Evolutionary conservation across 2,113 vertebrate species (phyloP).

Genomic region (Heloderma charlesbogerti): DNA sequence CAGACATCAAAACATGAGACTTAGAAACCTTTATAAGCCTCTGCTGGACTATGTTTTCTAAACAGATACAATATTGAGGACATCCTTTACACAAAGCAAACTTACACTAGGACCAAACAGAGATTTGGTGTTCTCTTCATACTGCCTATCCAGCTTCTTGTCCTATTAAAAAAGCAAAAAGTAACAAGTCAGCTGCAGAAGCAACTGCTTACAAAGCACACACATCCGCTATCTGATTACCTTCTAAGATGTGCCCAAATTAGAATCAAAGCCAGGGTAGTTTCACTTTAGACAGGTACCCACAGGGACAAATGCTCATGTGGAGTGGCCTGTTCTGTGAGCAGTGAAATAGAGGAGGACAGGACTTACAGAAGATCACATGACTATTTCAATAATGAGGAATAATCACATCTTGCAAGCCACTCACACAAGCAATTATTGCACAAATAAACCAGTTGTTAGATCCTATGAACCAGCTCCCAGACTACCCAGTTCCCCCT

Average conservation of each 20-base stretch:
- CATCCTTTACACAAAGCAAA: conserved; percentile 33
- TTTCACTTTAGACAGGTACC: not conserved
- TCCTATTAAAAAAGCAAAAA: conserved; percentile 79
- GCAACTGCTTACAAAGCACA: not conserved
- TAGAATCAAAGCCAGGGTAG: not conserved
- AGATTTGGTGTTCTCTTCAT: conserved; percentile 88
- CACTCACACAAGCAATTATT: not conserved
- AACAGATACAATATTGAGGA: not conserved
- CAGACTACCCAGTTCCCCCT: not conserved
- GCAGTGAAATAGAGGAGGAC: not conserved
- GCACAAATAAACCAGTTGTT: not conserved
- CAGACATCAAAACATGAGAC: not conserved
- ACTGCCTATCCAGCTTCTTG: conserved; percentile 94
- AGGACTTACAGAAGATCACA: not conserved
- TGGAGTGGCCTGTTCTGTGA: not conserved
- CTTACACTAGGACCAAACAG: conserved; percentile 91
- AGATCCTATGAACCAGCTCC: not conserved
- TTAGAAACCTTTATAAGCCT: fast-evolving
- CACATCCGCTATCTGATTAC: not conserved
- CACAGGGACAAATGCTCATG: not conserved
- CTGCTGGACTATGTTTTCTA: not conserved
- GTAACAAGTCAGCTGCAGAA: not conserved
- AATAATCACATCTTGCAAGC: not conserved
- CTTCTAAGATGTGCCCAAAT: not conserved
- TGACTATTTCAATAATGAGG: not conserved